Evolutionary conservation across 1,140 invertebrate species (phyloP), one percentile per base, ranked within the genome.

Genomic region (Nephila pilipes): DNA sequence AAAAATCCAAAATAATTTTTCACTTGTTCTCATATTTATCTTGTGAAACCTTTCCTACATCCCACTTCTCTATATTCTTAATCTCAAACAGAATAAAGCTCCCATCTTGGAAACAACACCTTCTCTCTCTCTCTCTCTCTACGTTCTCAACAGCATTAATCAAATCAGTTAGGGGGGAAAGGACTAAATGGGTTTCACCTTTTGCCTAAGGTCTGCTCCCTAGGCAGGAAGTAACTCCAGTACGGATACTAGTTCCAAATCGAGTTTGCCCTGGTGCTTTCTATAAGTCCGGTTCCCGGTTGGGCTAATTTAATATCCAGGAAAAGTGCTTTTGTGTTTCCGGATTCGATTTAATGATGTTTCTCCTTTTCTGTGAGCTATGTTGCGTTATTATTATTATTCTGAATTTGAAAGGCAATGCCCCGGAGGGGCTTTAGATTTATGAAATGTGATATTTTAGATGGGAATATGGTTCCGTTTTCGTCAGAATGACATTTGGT

Each of bases 121-220:
- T 58, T 29, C 60, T 57, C 83, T n/a, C 20, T 22, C 4, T 60
- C 22, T 22, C 22, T 18, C 36, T 16, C 38, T 36, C 14, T 38
- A 22, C 22, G 22, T 10, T 36, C 1, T 5, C 58, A 22, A 18
- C 1, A 0, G 16, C 58, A 85, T 85, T 85, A 58, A 85, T 85
- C 83, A 60, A 60, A 85, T 85, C 83, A 32, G 54, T 1, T 10
- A 46, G 46, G 10, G 38, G 46, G 80, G 25, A 83, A 29, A 25
- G 54, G 25, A 18, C 25, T 58, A 60, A 85, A 85, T 85, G 83
- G 83, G 54, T 32, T 85, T 60, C 83, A 85, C 55, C 83, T 85
- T 85, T 32, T 54, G 83, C 55, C 55, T 6, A 3, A 16, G 46
- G 55, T 12, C n/a, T 25, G 29, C 54, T 85, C 83, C 5, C 25